Base-by-base conservation (phyloP, 2,113 vertebrate species). In the Mirounga angustirostris region DNA sequence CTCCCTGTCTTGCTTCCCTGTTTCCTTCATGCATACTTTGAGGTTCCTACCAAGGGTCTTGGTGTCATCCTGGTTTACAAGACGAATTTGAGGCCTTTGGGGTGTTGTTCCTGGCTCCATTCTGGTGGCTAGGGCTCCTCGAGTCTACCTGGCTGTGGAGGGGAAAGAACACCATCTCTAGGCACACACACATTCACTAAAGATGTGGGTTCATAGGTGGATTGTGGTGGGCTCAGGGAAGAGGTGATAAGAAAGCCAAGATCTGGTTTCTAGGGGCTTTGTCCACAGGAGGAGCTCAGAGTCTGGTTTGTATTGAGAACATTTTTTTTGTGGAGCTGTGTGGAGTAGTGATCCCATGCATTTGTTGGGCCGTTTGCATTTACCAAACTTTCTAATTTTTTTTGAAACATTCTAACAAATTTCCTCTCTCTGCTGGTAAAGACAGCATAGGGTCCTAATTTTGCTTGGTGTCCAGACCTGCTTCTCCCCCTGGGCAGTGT, bases 381-480 rank as follows among this genome's bases (percentile, higher is more conserved):
- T 73, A 96, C 89, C 88, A 84, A 79, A 94, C 46, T 92, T 58
- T 83, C 71, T n/a, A 78, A 52, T 96, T 96, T 76, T 96, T 76
- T 98, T 86, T 85, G 36, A 89, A 92, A 95, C 43, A 89, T 92
- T 83, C 82, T 96, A 92, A 96, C 81, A 96, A 16, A 76, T 97
- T 95, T 97, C 81, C 95, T 91, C 46, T 91, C 46, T 97, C 16
- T 0, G 0, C 81, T 94, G 46, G 54, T 96, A 97, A 91, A 97
- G 84, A 97, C 85, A 52, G 52, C 56, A 82, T 30, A 85, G 92
- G 94, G 93, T 84, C 94, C 97, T 97, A 54, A 95, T 96, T 98
- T 96, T 97, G 76, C 88, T 84, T 15, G 40, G 95, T 97, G 96
- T 96, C 95, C 96, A 95, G 81, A 96, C 95, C 90, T 92, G 87